Base-by-base conservation (phyloP, 2,888 invertebrate species). In the Lasioglossum leucozonium region DNA sequence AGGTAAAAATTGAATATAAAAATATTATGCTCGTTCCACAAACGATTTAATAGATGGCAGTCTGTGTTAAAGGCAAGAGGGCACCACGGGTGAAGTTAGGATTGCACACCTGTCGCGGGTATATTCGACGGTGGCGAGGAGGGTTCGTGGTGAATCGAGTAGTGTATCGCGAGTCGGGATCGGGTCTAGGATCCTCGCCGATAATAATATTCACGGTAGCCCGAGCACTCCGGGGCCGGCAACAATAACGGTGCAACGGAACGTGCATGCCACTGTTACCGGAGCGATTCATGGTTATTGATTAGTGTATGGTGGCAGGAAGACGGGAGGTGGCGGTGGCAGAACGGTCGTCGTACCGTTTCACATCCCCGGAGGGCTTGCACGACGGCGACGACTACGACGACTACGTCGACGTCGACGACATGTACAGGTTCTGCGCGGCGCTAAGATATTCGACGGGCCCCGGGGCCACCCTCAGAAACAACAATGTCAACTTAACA, bases 401-500 rank as follows among this genome's bases (percentile, higher is more conserved):
- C 8, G 62, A 62, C 62, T 74, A 42, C 76, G 74, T 67, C 72
- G 82, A 79, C 86, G 81, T 77, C 81, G 42, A 55, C 55, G n/a
- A 55, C 72, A 72, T 72, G 74, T 87, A 85, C 85, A 83, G 88
- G 85, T 87, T 86, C 85, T 85, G 85, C 88, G 89, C 91, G 90
- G 84, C 89, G 90, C 91, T 93, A 93, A 93, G 94, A 93, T 94
- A 94, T 93, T 94, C 93, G 91, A 91, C 89, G 84, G 87, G 91
- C 93, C 93, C 88, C 82, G 40, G 82, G 93, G 93, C 91, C 90
- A 91, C 93, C 93, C 93, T 92, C 91, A 93, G 94, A 93, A 95
- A 95, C 93, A 94, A 94, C 94, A 95, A 93, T 94, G 94, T 94
- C 94, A 94, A 94, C 94, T 93, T 93, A 91, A 92, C 91, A 90